These are phyloP conservation scores for Amblyopsis hoosieri DNA, from an alignment of 2,797 vertebrate species.

Conservation along the genomic window DNA sequence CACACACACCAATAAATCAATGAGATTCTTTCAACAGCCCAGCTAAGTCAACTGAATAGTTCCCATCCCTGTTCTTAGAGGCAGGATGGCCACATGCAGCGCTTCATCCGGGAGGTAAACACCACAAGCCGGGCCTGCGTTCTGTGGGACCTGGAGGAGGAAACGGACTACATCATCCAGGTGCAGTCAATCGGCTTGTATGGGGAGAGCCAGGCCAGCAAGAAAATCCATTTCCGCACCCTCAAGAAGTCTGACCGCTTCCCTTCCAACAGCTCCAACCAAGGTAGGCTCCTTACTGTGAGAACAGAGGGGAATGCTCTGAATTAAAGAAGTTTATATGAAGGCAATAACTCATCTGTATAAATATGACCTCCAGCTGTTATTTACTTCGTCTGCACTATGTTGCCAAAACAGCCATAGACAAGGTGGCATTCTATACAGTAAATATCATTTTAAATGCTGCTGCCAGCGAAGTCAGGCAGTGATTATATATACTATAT, in stretches of 20 bases:
- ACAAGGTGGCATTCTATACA: too few species aligned
- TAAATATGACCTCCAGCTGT: too few species aligned
- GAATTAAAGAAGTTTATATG: too few species aligned
- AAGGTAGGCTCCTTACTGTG: constrained; percentile 77
- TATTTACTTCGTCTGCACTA: too few species aligned
- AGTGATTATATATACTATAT: too few species aligned
- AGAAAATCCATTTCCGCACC: constrained; percentile 91
- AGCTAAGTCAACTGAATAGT: too few species aligned
- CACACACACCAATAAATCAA: not conserved
- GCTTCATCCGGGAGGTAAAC: constrained; percentile 97
- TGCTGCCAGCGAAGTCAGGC: too few species aligned
- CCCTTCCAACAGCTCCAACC: constrained; percentile 93
- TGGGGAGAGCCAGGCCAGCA: constrained; percentile 93
- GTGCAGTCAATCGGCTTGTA: constrained; percentile 94
- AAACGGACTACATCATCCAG: constrained; percentile 94
- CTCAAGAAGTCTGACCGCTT: constrained; percentile 92
- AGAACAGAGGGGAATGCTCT: too few species aligned
- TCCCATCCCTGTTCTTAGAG: constrained; percentile 72
- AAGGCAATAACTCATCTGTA: too few species aligned
- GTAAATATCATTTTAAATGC: too few species aligned
- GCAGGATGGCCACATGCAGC: constrained; percentile 92
- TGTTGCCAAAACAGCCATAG: too few species aligned
- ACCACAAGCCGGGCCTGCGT: constrained; percentile 94
- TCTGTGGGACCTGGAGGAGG: constrained; percentile 96
- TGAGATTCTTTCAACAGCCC: not conserved